Conservation (phyloP, 2,113 vertebrate species). For the Alethe diademata region DNA sequence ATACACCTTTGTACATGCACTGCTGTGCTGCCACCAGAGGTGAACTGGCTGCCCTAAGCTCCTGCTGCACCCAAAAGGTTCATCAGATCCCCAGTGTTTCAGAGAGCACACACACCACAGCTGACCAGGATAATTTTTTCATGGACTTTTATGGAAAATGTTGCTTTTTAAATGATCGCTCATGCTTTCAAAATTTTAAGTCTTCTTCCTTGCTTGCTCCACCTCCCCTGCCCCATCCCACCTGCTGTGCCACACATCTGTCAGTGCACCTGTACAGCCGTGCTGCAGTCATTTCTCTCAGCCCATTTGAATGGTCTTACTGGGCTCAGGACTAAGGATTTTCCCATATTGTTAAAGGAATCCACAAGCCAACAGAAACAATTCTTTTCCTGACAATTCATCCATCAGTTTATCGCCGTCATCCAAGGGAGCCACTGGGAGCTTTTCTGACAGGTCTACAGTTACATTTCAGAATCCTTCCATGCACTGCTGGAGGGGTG, state of each 20-base stretch:
- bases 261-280: neutral
- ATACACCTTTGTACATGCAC: neutral
- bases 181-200: neutral
- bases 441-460: neutral
- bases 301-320: neutral
- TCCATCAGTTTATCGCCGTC: neutral
- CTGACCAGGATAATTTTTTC: neutral
- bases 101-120: neutral
- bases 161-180: neutral
- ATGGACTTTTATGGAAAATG: neutral
- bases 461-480: neutral
- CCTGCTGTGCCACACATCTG: neutral
- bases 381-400: slow-evolving; percentile 10
- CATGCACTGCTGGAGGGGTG: neutral
- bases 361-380: slow-evolving; percentile 16
- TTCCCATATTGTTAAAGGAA: neutral
- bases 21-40: too few relatives aligned
- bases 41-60: neutral
- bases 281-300: neutral
- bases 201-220: neutral
- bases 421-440: neutral
- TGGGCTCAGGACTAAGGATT: neutral
- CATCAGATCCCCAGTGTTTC: neutral
- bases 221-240: neutral
- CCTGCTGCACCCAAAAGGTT: neutral